A percentile compares a stretch with the other conserved stretches of the same genome.
Evolutionary conservation across 2,113 vertebrate genomes (phyloP).

Genomic region (Anhinga rufa): DNA sequence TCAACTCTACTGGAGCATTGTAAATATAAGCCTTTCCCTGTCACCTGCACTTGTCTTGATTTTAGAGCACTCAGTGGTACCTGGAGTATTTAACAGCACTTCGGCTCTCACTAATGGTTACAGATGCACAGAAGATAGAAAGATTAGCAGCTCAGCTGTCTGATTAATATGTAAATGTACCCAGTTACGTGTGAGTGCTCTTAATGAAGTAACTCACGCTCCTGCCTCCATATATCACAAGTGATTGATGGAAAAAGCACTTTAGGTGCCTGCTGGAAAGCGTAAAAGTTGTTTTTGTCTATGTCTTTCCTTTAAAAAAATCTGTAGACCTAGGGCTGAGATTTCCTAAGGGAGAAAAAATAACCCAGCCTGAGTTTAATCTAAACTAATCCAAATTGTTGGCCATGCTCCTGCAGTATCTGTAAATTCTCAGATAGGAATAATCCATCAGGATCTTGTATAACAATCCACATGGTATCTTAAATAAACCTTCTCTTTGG

Average conservation of each 20-base stretch:
- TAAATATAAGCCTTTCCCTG: conserved; percentile 23
- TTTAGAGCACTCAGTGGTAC: conserved; percentile 41
- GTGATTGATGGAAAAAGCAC: conserved; percentile 64
- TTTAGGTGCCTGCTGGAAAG: conserved; percentile 40
- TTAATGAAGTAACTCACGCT: conserved; percentile 71
- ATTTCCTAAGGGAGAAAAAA: conserved; percentile 42
- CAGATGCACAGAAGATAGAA: conserved; percentile 54
- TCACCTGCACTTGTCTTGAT: conserved; percentile 19
- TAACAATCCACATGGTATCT: conserved; percentile 6
- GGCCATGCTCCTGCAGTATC: conserved; percentile 22
- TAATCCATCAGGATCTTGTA: conserved; percentile 55
- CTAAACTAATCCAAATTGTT: conserved; percentile 60
- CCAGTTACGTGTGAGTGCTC: conserved; percentile 64
- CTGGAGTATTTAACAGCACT: conserved; percentile 55
- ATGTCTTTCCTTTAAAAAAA: neutral
- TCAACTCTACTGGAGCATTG: neutral
- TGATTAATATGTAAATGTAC: conserved; percentile 78
- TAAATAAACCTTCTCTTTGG: conserved; percentile 49
- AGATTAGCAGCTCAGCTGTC: conserved; percentile 69
- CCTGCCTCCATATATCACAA: conserved; percentile 55
- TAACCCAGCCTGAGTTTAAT: conserved; percentile 34
- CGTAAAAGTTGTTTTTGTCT: conserved; percentile 3
- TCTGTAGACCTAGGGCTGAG: neutral
- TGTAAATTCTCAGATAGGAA: conserved; percentile 56
- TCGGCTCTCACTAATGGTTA: conserved; percentile 60